Base-by-base conservation (phyloP, 2,888 invertebrate genomes). In the Apocheima hispidaria region DNA sequence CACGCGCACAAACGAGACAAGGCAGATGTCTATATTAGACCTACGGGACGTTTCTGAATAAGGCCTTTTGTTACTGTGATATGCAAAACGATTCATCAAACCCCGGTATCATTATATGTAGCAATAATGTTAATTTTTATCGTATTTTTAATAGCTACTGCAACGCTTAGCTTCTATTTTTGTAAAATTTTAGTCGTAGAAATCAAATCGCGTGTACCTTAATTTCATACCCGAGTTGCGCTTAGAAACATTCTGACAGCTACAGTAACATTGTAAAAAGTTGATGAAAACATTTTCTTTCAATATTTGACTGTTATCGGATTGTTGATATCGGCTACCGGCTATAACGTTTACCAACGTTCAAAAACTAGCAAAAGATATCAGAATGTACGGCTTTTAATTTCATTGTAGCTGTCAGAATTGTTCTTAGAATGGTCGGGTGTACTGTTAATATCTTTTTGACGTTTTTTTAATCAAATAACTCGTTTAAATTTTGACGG, bases 81-180 rank as follows among this genome's bases (percentile, higher is more conserved):
- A 56, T 21, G 33, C 33, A 21, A 48, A 46, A 30, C 46, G 41
- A 48, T 21, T 40, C 28, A 48, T 26, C 12, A 33, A 20, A 18
- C 44, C 6, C 18, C 18, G 7, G 10, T 26, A 30, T 46, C 21
- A 55, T 5, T n/a, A 4, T 41, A 12, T 4, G 38, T 36, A 35
- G 28, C 38, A 28, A 48, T 38, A 28, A 48, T 54, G 28, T 33
- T 20, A 26, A 7, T 35, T 51, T 51, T 51, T 9, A 23, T 14
- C 2, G 26, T 38, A 50, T 41, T 43, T 52, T 35, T 35, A 26
- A 43, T 28, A 40, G 48, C 55, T 56, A 49, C 9, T 43, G 26
- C 40, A 16, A 56, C 9, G 16, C 49, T 30, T 44, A 26, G 36
- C 44, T 57, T 35, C 57, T 57, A 57, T 57, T 57, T 56, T 49